Conservation (phyloP, 2,797 vertebrate genomes). For the Hoplostethus mediterraneus region DNA sequence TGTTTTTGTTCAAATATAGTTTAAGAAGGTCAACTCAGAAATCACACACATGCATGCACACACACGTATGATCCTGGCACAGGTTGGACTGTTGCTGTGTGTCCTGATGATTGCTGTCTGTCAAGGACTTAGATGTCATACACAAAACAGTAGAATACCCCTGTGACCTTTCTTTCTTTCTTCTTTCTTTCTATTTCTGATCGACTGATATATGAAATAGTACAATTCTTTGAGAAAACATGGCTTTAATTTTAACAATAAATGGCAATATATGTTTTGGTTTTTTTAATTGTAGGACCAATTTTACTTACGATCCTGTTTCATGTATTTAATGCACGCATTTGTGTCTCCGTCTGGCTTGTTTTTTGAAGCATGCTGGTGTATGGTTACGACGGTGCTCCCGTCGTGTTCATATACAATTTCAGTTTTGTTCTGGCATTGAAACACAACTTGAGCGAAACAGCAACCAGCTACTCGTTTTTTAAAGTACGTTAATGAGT, state of each 20-base stretch:
- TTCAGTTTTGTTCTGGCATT: not conserved
- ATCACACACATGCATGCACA: not conserved
- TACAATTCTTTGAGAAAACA: too few species aligned
- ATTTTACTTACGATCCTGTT: not conserved
- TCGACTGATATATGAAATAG: too few species aligned
- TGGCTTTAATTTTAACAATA: too few species aligned
- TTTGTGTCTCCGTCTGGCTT: constrained; percentile 5
- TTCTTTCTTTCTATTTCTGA: too few species aligned
- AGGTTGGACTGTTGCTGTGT: not conserved
- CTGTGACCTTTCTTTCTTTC: not conserved
- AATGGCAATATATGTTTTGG: not conserved
- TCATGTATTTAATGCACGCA: constrained; percentile 4
- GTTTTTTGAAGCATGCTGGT: constrained; percentile 9
- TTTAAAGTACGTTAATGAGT: constrained; percentile 33
- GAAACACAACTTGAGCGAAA: constrained; percentile 23
- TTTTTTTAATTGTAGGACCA: not conserved
- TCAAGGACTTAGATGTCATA: not conserved
- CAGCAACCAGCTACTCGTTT: constrained; percentile 34
- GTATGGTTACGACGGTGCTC: not conserved
- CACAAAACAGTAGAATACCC: not conserved
- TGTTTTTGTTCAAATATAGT: not conserved
- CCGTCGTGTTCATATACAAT: not conserved
- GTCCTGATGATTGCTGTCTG: too few species aligned
- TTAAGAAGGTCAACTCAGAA: constrained; percentile 8
- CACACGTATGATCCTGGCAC: not conserved